phyloP scores from a whole-genome alignment of 2,888 invertebrate genomes.

The Polydrusus tereticollis region DNA sequence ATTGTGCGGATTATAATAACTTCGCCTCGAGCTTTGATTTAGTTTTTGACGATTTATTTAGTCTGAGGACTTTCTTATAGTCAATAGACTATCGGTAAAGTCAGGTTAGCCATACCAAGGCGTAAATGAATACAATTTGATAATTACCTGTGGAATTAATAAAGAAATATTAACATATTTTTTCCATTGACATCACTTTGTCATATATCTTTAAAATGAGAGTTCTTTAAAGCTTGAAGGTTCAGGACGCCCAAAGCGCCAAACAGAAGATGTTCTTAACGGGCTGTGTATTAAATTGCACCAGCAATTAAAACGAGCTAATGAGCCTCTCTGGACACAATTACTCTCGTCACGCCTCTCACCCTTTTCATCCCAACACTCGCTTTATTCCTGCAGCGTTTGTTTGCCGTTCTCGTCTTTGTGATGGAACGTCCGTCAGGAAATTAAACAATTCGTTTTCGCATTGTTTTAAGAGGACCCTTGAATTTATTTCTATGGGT shows the following conservation, averaged over 20 bases:
- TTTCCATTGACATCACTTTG: too few species aligned
- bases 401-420: slow-evolving; percentile 23
- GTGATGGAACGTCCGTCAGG: slow-evolving; percentile 14
- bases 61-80: not conserved
- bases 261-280: slow-evolving; percentile 46
- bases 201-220: too few species aligned
- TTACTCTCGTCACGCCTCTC: slow-evolving; percentile 60
- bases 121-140: too few species aligned
- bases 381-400: slow-evolving; percentile 53
- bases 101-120: too few species aligned
- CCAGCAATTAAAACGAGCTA: slow-evolving; percentile 64
- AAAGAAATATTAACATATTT: too few species aligned
- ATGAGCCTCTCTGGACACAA: slow-evolving; percentile 66
- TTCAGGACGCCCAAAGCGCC: slow-evolving; percentile 32
- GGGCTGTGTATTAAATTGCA: slow-evolving; percentile 65
- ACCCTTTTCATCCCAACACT: slow-evolving; percentile 55
- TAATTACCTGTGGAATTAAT: too few species aligned
- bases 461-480: slow-evolving; percentile 10
- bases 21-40: slow-evolving; percentile 39
- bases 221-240: slow-evolving; percentile 24
- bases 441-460: slow-evolving; percentile 58
- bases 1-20: slow-evolving; percentile 52
- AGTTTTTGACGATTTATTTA: slow-evolving; percentile 16
- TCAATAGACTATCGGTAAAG: not conserved
- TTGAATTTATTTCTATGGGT: slow-evolving; percentile 6